Conservation (phyloP, 2,113 vertebrate genomes). For the Eupsittula cactorum region DNA sequence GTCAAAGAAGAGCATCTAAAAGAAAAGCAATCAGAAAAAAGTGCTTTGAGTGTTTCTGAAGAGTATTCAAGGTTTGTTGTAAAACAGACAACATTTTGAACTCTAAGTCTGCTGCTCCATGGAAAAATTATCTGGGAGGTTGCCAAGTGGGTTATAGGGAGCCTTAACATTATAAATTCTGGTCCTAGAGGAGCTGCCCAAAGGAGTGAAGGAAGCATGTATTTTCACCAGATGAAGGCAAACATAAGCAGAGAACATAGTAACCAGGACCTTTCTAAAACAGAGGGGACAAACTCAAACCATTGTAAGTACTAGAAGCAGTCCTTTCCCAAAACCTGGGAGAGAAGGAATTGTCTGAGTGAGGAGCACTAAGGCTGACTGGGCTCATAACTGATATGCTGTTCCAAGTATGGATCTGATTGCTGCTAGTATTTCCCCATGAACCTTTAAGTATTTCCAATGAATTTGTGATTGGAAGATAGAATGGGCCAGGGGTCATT, state of each 20-base stretch:
- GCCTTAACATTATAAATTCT: background rate
- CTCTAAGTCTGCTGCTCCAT: background rate
- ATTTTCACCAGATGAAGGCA: background rate
- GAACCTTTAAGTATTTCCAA: background rate
- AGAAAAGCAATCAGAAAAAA: background rate
- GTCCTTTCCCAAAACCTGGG: background rate
- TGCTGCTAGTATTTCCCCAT: background rate
- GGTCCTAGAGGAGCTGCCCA: background rate
- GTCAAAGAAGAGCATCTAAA: background rate
- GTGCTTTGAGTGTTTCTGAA: background rate
- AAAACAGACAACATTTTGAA: background rate
- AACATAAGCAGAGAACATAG: background rate
- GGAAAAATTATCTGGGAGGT: background rate
- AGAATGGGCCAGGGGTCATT: background rate
- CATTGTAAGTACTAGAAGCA: background rate
- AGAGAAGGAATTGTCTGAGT: rapidly evolving
- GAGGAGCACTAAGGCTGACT: background rate
- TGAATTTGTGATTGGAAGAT: background rate
- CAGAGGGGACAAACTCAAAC: background rate
- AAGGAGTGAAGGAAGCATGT: background rate
- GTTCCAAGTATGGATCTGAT: rapidly evolving
- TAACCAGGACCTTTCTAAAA: background rate
- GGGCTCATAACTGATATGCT: background rate
- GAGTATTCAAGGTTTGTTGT: background rate
- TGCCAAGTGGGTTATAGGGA: background rate